Evolutionary conservation across 2,113 vertebrate species (phyloP).

Genomic region (Theristicus caerulescens): DNA sequence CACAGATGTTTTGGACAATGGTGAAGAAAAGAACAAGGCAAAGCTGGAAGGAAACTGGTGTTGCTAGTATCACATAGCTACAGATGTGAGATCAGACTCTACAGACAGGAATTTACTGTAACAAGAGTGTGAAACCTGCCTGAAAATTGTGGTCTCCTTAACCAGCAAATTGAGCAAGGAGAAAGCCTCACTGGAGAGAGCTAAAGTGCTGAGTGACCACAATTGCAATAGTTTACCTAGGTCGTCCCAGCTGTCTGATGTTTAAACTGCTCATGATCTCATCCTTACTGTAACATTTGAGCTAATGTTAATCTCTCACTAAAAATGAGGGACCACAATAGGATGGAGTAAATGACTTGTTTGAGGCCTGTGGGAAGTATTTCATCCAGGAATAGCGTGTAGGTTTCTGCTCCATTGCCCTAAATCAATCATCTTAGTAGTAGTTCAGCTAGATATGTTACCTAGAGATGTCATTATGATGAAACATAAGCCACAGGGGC

Average conservation of each 20-base stretch:
- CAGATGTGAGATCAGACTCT: background rate
- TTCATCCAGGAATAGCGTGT: background rate
- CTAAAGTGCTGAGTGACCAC: background rate
- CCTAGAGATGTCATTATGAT: background rate
- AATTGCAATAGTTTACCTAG: background rate
- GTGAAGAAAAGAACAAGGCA: background rate
- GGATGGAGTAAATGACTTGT: background rate
- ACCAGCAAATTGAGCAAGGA: background rate
- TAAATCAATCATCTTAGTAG: background rate
- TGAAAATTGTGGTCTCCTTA: background rate
- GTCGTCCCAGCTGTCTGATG: background rate
- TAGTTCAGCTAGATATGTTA: background rate
- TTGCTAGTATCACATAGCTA: background rate
- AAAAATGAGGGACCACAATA: background rate
- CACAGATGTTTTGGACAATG: background rate
- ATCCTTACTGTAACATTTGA: background rate
- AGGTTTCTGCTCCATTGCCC: background rate
- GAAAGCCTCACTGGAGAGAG: background rate
- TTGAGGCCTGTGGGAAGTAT: background rate
- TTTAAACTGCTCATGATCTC: background rate
- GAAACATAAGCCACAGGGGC: background rate
- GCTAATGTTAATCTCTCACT: background rate
- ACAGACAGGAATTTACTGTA: background rate
- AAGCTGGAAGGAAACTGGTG: background rate
- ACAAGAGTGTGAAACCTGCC: background rate